Percentiles rank a stretch among this genome's conserved stretches.
Evolutionary conservation across 2,888 invertebrate species (phyloP).

Genomic region (Dyspetes luteomarginatus): DNA sequence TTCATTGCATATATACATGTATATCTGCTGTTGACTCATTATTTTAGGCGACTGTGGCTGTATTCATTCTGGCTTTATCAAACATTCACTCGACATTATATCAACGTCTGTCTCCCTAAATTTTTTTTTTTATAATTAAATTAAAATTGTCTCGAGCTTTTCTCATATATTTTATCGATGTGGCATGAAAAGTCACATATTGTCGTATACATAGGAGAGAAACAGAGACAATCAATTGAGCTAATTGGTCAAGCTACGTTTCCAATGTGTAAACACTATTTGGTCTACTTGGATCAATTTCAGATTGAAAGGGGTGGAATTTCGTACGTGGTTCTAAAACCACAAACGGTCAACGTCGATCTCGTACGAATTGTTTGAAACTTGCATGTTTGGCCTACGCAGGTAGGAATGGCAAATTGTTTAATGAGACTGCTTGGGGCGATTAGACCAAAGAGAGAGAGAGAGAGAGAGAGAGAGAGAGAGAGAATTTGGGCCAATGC

Average conservation of each 20-base stretch:
- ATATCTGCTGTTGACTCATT: constrained; percentile 4
- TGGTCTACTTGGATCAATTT: neutral
- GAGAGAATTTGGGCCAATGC: constrained; percentile 36
- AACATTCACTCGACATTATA: neutral
- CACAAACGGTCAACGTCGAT: constrained; percentile 28
- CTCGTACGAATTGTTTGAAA: constrained; percentile 16
- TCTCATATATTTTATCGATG: neutral
- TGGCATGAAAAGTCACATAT: neutral
- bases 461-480: constrained; percentile 19
- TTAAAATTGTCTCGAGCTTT: neutral
- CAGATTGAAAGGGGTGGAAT: neutral
- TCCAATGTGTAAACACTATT: neutral
- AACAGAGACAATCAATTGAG: neutral
- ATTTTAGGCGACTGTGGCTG: neutral
- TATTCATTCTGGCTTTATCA: neutral
- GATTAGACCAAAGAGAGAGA: constrained; percentile 55
- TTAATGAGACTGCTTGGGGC: constrained; percentile 29
- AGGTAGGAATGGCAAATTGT: neutral
- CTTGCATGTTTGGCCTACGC: constrained; percentile 5
- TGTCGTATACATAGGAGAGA: neutral
- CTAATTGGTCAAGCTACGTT: neutral
- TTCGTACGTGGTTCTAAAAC: constrained; percentile 26
- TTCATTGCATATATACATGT: neutral
- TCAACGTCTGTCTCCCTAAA: neutral
- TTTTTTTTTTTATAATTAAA: constrained; percentile 11